Percentiles rank a stretch among this genome's conserved stretches.
phyloP scores from a whole-genome alignment of 2,888 invertebrate genomes.

The Ctena decussata region DNA sequence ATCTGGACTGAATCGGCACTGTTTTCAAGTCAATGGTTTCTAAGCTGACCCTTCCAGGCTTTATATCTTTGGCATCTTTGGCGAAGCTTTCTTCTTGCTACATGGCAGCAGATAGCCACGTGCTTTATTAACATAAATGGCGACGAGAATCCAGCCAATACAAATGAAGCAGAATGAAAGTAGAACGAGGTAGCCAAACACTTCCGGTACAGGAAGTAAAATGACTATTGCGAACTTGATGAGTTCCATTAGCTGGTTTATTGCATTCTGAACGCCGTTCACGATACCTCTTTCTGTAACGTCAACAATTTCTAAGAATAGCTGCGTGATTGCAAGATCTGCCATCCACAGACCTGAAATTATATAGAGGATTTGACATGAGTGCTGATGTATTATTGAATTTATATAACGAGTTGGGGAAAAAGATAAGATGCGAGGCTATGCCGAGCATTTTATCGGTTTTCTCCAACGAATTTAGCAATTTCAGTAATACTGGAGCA shows the following conservation, averaged over 20 bases:
- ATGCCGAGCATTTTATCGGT: too few species aligned
- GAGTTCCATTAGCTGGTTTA: constrained; percentile 87
- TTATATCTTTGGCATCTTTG: too few species aligned
- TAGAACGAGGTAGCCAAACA: constrained; percentile 87
- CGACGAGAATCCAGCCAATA: constrained; percentile 66
- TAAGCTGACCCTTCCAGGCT: too few species aligned
- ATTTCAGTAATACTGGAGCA: too few species aligned
- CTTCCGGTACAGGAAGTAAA: constrained; percentile 84
- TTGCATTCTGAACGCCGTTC: constrained; percentile 87
- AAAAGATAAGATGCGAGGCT: too few species aligned
- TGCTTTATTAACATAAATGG: constrained; percentile 54
- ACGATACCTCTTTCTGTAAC: constrained; percentile 86
- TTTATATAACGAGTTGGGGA: too few species aligned
- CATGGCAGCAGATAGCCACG: constrained; percentile 56
- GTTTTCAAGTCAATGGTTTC: too few species aligned
- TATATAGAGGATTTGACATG: too few species aligned
- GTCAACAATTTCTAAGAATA: constrained; percentile 87
- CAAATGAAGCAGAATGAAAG: constrained; percentile 82
- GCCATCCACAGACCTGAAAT: constrained; percentile 87
- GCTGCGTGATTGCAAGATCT: constrained; percentile 87
- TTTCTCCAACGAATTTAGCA: too few species aligned
- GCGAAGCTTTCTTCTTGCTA: constrained; percentile 14
- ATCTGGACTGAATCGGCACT: too few species aligned
- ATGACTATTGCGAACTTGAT: constrained; percentile 87
- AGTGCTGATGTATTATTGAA: too few species aligned